phyloP scores from a whole-genome alignment of 53 echinoderm and acorn worm species.

The Temnopleurus reevesii region DNA sequence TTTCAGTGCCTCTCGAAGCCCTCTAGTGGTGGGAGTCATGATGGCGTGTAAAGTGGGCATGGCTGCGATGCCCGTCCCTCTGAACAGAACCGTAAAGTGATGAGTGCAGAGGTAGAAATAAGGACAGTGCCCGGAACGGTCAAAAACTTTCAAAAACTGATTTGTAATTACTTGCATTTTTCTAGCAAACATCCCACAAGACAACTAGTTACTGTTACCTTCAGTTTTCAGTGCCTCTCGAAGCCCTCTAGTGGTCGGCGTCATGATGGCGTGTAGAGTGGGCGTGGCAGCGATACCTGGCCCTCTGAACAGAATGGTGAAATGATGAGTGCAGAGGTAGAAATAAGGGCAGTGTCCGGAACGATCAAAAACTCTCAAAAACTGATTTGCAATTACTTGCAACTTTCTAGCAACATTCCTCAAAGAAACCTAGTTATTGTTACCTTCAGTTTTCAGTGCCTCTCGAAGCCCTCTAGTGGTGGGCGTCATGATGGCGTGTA shows the following conservation, averaged over 20 bases:
- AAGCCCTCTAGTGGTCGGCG: constrained; percentile 92
- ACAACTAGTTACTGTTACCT: constrained; percentile 59
- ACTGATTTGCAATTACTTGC: no score
- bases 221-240: constrained; percentile 82
- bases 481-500: constrained; percentile 83
- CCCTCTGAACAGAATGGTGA: constrained; percentile 85
- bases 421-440: background rate
- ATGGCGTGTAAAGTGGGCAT: constrained; percentile 71
- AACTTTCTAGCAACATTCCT: no score
- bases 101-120: constrained; percentile 97
- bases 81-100: constrained; percentile 86
- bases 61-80: constrained; percentile 79
- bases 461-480: constrained; percentile 94
- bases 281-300: constrained; percentile 73
- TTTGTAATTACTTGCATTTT: no score
- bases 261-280: constrained; percentile 74
- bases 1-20: constrained; percentile 81
- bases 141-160: no score
- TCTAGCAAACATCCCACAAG: no score
- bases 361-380: constrained; percentile 95
- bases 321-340: constrained; percentile 92
- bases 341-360: constrained; percentile 90
- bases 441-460: constrained; percentile 87
- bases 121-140: constrained; percentile 81
- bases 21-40: constrained; percentile 89